A percentile compares a stretch with the other conserved stretches of the same genome.
These are phyloP conservation scores for Sebastes diploproa DNA, from an alignment of 2,797 vertebrate genomes.

Conservation along the genomic window DNA sequence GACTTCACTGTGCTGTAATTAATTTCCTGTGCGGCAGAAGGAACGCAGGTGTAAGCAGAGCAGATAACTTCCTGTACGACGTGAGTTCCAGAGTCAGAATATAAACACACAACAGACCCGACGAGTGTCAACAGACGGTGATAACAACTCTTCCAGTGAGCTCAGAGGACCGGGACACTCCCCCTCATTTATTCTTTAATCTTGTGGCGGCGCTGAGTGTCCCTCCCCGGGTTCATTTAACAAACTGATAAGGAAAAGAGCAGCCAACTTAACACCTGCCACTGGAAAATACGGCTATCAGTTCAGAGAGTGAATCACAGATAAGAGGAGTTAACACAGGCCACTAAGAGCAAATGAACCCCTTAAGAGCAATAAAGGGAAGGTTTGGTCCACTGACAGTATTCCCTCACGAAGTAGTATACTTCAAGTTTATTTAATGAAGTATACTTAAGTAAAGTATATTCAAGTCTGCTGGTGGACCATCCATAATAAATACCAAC, in stretches of 20 bases:
- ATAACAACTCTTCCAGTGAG: too few species aligned
- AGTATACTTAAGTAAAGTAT: too few species aligned
- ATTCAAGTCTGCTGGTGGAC: too few species aligned
- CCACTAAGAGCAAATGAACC: too few species aligned
- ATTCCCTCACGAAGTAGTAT: too few species aligned
- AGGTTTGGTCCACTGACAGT: too few species aligned
- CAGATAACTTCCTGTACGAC: neutral
- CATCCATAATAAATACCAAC: too few species aligned
- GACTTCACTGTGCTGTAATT: neutral
- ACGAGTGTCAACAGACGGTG: neutral
- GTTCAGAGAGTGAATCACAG: neutral
- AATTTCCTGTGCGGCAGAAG: neutral
- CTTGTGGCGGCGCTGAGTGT: neutral
- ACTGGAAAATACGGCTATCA: neutral
- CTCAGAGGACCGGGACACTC: neutral
- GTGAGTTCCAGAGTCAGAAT: neutral
- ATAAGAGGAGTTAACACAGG: neutral
- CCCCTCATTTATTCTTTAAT: neutral
- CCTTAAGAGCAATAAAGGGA: too few species aligned
- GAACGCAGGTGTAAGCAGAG: neutral
- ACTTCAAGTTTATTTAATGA: too few species aligned
- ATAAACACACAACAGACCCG: neutral
- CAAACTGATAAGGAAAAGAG: neutral
- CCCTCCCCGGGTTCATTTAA: neutral
- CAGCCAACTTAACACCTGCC: neutral